phyloP scores from a whole-genome alignment of 92 coral and sea anemone species.

The Phymanthus crucifer region DNA sequence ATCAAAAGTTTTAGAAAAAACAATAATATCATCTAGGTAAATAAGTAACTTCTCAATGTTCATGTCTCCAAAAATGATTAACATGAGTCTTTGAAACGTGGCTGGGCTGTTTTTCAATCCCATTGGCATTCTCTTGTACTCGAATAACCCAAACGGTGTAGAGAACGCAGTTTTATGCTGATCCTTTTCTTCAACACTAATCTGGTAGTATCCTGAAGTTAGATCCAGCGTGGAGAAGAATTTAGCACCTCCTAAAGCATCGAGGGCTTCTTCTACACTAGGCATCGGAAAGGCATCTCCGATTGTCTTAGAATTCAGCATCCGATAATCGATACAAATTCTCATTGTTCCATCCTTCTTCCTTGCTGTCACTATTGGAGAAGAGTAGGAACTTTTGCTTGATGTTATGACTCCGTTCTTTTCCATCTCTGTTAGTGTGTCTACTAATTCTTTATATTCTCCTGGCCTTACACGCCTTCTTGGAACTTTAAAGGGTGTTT shows the following conservation, averaged over 20 bases:
- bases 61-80: constrained; percentile 2
- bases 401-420: background rate
- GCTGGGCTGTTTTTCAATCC: constrained; percentile 29
- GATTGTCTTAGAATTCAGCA: background rate
- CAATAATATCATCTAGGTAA: constrained; percentile 38
- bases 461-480: constrained; percentile 1
- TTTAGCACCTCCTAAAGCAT: constrained; percentile 12
- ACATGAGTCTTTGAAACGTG: constrained; percentile 40
- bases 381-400: constrained; percentile 3
- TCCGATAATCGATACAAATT: constrained; percentile 6
- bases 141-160: constrained; percentile 29
- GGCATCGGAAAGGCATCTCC: background rate
- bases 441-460: constrained; percentile 1
- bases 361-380: constrained; percentile 12
- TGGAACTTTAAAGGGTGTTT: constrained; percentile 9
- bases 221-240: constrained; percentile 7
- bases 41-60: constrained; percentile 14
- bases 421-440: constrained; percentile 11
- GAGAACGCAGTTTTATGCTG: constrained; percentile 19
- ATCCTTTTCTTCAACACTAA: background rate
- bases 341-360: background rate
- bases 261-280: background rate
- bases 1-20: constrained; percentile 27
- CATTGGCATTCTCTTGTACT: constrained; percentile 21
- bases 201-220: constrained; percentile 12